phyloP scores from a whole-genome alignment of 2,113 vertebrate species.

The Oplegnathus fasciatus region DNA sequence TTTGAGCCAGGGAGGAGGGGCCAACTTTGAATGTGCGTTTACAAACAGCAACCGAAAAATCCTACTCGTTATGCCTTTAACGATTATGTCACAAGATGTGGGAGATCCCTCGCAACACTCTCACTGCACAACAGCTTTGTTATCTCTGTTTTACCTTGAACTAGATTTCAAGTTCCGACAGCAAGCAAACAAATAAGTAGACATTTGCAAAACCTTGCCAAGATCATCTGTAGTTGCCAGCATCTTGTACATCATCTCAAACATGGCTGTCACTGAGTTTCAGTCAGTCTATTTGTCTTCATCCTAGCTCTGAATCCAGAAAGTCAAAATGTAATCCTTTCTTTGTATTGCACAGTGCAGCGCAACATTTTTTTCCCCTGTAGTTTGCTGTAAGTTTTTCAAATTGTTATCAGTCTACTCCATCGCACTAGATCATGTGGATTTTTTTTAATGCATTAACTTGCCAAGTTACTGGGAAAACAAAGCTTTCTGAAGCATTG shows the following conservation, averaged over 20 bases:
- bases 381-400: neutral
- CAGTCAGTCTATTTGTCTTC: neutral
- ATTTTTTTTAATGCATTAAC: neutral
- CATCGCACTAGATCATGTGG: neutral
- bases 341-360: neutral
- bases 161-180: neutral
- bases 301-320: neutral
- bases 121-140: neutral
- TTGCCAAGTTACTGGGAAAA: neutral
- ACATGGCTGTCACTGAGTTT: neutral
- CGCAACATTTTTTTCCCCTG: neutral
- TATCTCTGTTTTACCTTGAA: too few species aligned
- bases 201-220: neutral
- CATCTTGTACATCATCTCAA: neutral
- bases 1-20: too few species aligned
- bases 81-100: neutral
- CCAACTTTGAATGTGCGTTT: too few species aligned
- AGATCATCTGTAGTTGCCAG: neutral
- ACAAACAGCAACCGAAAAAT: too few species aligned
- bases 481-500: neutral
- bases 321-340: neutral
- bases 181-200: neutral
- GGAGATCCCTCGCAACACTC: neutral
- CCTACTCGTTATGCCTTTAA: too few species aligned
- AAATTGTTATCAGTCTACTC: neutral